These are phyloP conservation scores for Apamea anceps DNA, from an alignment of 2,888 invertebrate genomes.

Conservation along the genomic window DNA sequence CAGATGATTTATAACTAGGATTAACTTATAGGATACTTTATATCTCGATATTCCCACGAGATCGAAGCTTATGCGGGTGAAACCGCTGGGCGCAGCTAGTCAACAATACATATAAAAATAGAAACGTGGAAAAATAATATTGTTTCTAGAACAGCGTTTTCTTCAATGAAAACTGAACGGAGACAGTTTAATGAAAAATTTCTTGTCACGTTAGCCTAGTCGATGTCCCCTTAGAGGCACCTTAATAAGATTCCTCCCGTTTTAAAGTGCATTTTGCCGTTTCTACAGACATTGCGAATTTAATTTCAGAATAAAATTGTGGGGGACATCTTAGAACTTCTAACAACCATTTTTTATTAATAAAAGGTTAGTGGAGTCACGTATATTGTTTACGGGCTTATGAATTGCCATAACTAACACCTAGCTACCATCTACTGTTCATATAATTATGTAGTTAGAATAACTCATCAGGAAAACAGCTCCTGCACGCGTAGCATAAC, in stretches of 20 bases:
- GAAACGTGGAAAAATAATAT: slow-evolving; percentile 29
- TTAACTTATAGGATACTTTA: too few relatives aligned
- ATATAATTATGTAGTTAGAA: too few relatives aligned
- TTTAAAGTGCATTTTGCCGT: slow-evolving; percentile 55
- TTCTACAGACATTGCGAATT: slow-evolving; percentile 38
- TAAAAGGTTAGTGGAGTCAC: background rate
- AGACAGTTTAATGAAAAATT: slow-evolving; percentile 67
- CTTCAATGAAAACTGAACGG: slow-evolving; percentile 28
- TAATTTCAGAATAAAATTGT: slow-evolving; percentile 27
- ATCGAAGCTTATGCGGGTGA: too few relatives aligned
- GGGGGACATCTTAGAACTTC: background rate
- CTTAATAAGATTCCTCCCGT: slow-evolving; percentile 65
- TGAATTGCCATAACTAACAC: too few relatives aligned
- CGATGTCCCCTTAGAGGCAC: slow-evolving; percentile 53
- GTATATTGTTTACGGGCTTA: too few relatives aligned
- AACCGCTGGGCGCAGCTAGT: too few relatives aligned
- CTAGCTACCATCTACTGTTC: too few relatives aligned
- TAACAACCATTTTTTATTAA: background rate
- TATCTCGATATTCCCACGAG: too few relatives aligned
- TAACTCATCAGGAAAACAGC: background rate
- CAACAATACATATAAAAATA: slow-evolving; percentile 18
- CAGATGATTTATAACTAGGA: too few relatives aligned
- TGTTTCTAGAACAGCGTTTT: slow-evolving; percentile 23
- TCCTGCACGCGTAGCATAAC: too few relatives aligned
- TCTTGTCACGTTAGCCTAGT: slow-evolving; percentile 64